Evolutionary conservation across 2,888 invertebrate species (phyloP).

Genomic region (Drosophila cognata): DNA sequence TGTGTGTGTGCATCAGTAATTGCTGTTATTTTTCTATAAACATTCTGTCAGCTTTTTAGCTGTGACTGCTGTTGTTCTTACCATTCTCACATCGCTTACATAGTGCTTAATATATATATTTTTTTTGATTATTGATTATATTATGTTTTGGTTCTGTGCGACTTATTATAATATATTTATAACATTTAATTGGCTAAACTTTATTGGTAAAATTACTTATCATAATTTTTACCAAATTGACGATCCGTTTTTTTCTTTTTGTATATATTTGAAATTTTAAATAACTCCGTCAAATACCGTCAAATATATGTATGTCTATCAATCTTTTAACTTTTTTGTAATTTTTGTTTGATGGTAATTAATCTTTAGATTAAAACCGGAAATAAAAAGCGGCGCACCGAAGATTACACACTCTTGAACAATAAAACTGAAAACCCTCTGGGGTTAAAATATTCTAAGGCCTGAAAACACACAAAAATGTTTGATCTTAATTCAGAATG

Average conservation of each 20-base stretch:
- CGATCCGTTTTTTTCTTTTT: constrained; percentile 15
- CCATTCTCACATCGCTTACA: constrained; percentile 11
- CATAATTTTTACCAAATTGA: constrained; percentile 27
- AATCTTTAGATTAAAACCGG: not conserved
- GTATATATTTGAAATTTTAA: constrained; percentile 50
- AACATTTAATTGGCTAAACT: constrained; percentile 25
- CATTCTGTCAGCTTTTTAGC: constrained; percentile 3
- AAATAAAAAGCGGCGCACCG: not conserved
- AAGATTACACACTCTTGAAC: not conserved
- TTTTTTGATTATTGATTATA: constrained; percentile 12
- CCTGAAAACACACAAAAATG: not conserved
- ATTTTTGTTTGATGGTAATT: constrained; percentile 10
- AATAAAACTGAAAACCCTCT: not conserved
- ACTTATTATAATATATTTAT: constrained; percentile 12
- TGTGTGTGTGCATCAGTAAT: not conserved
- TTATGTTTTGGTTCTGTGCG: constrained; percentile 26
- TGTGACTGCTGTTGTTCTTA: constrained; percentile 16
- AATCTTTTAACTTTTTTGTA: not conserved
- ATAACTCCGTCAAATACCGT: constrained; percentile 29
- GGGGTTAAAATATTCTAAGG: not conserved
- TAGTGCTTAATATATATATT: not conserved
- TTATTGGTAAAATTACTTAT: constrained; percentile 31
- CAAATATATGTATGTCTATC: constrained; percentile 4
- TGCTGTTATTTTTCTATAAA: constrained; percentile 2
- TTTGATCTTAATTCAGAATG: not conserved